Conservation (phyloP, 2,113 vertebrate species). For the Caranx melampygus region DNA sequence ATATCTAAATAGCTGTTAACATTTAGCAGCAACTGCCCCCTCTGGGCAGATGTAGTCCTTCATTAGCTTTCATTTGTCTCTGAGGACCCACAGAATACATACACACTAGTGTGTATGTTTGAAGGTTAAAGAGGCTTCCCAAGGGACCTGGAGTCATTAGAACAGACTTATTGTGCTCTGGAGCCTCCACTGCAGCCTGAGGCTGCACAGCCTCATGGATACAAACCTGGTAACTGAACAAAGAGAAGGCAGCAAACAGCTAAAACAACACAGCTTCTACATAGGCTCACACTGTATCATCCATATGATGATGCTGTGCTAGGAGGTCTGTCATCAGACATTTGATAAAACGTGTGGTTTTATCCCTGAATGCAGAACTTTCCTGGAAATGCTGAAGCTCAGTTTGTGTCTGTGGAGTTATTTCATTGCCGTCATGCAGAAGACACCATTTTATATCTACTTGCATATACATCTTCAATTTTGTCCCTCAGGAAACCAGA, state of each 20-base stretch:
- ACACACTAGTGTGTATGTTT: constrained; percentile 59
- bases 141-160: constrained; percentile 57
- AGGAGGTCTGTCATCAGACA: background rate
- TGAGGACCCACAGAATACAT: constrained; percentile 50
- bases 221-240: constrained; percentile 34
- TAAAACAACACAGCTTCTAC: constrained; percentile 7
- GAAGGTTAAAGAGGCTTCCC: constrained; percentile 64
- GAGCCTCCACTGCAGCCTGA: constrained; percentile 21
- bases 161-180: constrained; percentile 40
- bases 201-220: constrained; percentile 11
- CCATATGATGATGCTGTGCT: background rate
- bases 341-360: too few relatives aligned
- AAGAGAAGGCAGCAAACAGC: background rate
- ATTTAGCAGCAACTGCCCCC: constrained; percentile 28
- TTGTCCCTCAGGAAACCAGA: background rate
- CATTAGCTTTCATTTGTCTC: constrained; percentile 58
- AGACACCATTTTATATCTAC: too few relatives aligned
- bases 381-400: too few relatives aligned
- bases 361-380: too few relatives aligned
- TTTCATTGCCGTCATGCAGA: too few relatives aligned
- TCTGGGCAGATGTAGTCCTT: constrained; percentile 47
- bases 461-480: too few relatives aligned
- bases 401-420: too few relatives aligned
- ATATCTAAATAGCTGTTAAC: background rate
- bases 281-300: background rate